phyloP scores from a whole-genome alignment of 1,140 invertebrate species.

The Chironomus striatipennis region DNA sequence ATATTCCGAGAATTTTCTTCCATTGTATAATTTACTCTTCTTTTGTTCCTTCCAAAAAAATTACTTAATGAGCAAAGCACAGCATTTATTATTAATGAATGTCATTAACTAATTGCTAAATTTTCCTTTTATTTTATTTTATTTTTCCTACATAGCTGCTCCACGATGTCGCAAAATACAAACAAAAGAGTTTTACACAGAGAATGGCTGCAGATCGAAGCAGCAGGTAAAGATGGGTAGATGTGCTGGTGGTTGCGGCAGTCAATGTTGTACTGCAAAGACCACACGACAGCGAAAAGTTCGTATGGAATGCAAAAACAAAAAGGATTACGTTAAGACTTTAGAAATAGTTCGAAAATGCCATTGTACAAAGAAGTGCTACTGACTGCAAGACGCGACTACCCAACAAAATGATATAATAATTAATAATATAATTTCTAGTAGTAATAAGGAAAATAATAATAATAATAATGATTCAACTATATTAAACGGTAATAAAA shows the following conservation, averaged over 20 bases:
- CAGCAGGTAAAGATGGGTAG: conserved; percentile 83
- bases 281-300: conserved; percentile 86
- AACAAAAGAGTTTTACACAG: conserved; percentile 79
- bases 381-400: conserved; percentile 48
- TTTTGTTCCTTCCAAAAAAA: conserved; percentile 1
- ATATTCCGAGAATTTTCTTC: not conserved
- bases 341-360: conserved; percentile 94
- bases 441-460: conserved; percentile 19
- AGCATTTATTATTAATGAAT: not conserved
- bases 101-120: not conserved
- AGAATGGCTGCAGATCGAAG: conserved; percentile 78
- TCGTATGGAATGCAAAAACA: conserved; percentile 84
- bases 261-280: conserved; percentile 73
- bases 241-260: conserved; percentile 57
- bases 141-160: conserved; percentile 39
- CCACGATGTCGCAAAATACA: conserved; percentile 82
- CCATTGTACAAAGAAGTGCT: conserved; percentile 76
- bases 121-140: not conserved
- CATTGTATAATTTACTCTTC: not conserved
- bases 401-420: conserved; percentile 35
- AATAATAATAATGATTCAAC: conserved; percentile 11
- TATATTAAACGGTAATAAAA: conserved; percentile 20
- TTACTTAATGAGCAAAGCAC: not conserved
- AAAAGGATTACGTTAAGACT: conserved; percentile 87
- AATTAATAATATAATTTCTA: conserved; percentile 21